phyloP scores from a whole-genome alignment of 2,113 vertebrate species.

The Xenopus tropicalis region UCB_Xtro_10.0 CM004447.2:14867001-14867500 shows the following conservation, averaged over 20 bases:
- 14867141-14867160: conserved; percentile 43
- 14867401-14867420: no score
- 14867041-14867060: not conserved
- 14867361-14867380: no score
- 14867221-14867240: conserved; percentile 23
- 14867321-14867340: conserved; percentile 13
- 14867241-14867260: conserved; percentile 32
- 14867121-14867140: conserved; percentile 47
- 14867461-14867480: no score
- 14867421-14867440: no score
- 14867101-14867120: conserved; percentile 1
- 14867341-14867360: not conserved
- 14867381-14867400: no score
- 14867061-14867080: not conserved
- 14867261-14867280: conserved; percentile 38
- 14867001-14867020: not conserved
- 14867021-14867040: no score
- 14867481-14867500: no score
- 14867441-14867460: no score
- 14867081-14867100: not conserved
- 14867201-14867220: conserved; percentile 18
- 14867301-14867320: conserved; percentile 7
- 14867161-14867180: conserved; percentile 37
- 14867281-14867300: conserved; percentile 63
- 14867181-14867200: conserved; percentile 22